Conservation (phyloP, 1,140 invertebrate genomes). For the Micrasema minimum region DNA sequence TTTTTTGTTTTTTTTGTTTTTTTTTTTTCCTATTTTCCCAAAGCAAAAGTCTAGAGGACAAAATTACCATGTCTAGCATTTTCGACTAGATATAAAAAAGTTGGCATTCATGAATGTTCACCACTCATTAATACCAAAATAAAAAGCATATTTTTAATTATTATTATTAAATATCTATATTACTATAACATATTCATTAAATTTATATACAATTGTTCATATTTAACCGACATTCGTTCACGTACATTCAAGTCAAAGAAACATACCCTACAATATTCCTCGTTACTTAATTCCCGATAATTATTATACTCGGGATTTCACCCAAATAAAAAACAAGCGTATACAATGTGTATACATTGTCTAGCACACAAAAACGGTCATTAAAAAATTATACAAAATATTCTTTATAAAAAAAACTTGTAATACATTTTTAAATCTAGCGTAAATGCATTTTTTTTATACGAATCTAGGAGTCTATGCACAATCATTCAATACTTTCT, state of each 20-base stretch:
- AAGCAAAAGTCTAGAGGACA: neutral
- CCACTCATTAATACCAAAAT: slow-evolving; percentile 4
- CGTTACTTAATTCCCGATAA: too few relatives aligned
- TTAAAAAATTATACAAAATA: slow-evolving; percentile 22
- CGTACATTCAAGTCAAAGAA: slow-evolving; percentile 16
- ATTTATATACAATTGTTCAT: slow-evolving; percentile 40
- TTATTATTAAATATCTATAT: slow-evolving; percentile 39
- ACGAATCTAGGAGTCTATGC: neutral
- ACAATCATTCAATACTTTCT: neutral
- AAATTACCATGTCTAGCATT: slow-evolving; percentile 28
- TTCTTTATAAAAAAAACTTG: slow-evolving; percentile 19
- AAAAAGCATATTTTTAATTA: slow-evolving; percentile 11
- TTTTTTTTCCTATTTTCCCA: too few relatives aligned
- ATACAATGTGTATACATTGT: neutral
- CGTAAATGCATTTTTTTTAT: slow-evolving; percentile 26
- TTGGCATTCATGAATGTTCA: slow-evolving; percentile 10
- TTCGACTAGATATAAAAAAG: slow-evolving; percentile 36
- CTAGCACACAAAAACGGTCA: slow-evolving; percentile 13
- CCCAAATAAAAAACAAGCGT: neutral
- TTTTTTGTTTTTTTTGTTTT: too few relatives aligned
- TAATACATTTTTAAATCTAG: slow-evolving; percentile 25
- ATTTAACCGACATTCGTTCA: slow-evolving; percentile 17
- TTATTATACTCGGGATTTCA: neutral
- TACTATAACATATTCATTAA: slow-evolving; percentile 36
- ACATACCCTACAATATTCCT: too few relatives aligned